Conservation (phyloP, 2,797 vertebrate genomes). For the Onychomys arenicola region DNA sequence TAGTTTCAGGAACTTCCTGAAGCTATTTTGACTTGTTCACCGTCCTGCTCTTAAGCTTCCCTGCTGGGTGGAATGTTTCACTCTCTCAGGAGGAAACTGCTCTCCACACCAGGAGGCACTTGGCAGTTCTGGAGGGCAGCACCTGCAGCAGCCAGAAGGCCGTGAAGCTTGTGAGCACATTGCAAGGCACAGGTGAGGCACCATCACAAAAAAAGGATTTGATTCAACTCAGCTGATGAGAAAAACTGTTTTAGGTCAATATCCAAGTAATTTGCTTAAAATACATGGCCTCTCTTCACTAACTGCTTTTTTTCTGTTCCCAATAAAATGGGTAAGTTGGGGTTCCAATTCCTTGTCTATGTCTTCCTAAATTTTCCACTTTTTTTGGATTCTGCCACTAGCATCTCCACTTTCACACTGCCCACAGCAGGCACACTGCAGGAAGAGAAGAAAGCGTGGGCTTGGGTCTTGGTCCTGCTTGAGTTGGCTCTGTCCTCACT, state of each 20-base stretch:
- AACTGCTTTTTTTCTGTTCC: not conserved
- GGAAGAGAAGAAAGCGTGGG: not conserved
- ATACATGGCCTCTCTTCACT: not conserved
- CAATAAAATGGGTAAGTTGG: not conserved
- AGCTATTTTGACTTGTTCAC: not conserved
- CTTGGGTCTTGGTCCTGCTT: conserved; percentile 26
- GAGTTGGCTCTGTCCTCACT: accelerated
- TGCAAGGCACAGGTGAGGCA: too few species aligned
- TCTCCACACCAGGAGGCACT: too few species aligned
- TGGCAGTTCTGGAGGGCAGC: not conserved
- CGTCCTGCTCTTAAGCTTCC: not conserved
- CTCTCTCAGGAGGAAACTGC: not conserved
- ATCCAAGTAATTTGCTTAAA: conserved; percentile 1
- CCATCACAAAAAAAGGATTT: not conserved
- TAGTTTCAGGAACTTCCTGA: not conserved
- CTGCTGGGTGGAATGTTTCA: too few species aligned
- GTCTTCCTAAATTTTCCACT: not conserved
- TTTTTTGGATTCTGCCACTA: not conserved
- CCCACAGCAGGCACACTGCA: not conserved
- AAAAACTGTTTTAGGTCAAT: not conserved
- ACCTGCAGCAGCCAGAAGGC: not conserved
- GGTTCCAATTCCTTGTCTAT: not conserved
- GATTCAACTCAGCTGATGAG: not conserved
- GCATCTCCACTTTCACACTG: not conserved
- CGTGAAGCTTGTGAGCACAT: not conserved